Evolutionary conservation across 2,888 invertebrate species (phyloP).

Genomic region (Plebejus melissa): DNA sequence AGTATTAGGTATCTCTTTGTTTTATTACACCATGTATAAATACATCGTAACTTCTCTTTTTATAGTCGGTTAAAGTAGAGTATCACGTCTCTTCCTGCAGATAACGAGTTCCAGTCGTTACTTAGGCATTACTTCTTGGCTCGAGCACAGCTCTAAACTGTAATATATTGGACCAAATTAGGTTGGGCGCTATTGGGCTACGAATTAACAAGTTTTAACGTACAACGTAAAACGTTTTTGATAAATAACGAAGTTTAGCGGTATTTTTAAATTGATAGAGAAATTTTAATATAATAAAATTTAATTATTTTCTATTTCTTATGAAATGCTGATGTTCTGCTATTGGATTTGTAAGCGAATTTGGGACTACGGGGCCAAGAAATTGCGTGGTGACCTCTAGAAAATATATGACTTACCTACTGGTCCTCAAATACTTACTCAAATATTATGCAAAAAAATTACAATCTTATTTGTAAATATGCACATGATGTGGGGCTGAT

Average conservation of each 20-base stretch:
- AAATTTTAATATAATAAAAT: neutral
- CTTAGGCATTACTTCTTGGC: constrained; percentile 17
- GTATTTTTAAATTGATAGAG: neutral
- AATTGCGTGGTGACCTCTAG: too few species aligned
- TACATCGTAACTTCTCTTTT: neutral
- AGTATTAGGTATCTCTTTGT: too few species aligned
- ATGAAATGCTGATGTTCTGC: too few species aligned
- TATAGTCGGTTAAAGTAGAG: neutral
- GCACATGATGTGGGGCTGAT: too few species aligned
- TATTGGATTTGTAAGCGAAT: too few species aligned
- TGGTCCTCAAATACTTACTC: too few species aligned
- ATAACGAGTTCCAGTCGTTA: constrained; percentile 12
- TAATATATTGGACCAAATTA: constrained; percentile 12
- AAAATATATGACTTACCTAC: too few species aligned
- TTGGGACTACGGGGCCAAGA: too few species aligned
- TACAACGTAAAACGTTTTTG: neutral
- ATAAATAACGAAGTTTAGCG: neutral
- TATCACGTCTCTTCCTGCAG: constrained; percentile 16
- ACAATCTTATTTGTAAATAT: too few species aligned
- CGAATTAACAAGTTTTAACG: neutral
- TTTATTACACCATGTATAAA: too few species aligned
- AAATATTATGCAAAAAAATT: too few species aligned
- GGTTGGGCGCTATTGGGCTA: neutral
- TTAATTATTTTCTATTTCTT: too few species aligned
- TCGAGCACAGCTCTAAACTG: constrained; percentile 5